Evolutionary conservation across 37 sponge, comb jelly and placozoan genomes (phyloP).

Genomic region (Axinella damicornis): DNA sequence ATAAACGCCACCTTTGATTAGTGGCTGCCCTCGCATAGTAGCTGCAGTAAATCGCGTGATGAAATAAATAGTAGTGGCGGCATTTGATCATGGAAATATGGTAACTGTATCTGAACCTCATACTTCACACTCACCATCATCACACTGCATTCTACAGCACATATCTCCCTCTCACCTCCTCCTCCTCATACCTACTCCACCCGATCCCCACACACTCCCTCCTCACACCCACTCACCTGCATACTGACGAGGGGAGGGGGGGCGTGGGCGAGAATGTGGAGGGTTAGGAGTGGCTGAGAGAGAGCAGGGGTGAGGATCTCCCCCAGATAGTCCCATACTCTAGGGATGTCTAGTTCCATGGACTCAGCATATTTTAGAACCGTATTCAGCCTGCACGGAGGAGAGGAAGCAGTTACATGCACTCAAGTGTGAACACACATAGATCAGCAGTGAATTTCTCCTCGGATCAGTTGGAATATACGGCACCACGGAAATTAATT

Average conservation of each 20-base stretch:
- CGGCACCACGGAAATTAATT: no score
- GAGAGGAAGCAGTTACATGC: not conserved
- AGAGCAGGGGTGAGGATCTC: conserved; percentile 45
- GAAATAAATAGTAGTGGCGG: no score
- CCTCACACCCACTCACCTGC: conserved; percentile 4
- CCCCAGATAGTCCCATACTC: conserved; percentile 75
- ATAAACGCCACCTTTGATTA: no score
- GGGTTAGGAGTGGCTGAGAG: not conserved
- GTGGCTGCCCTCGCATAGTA: no score
- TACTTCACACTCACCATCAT: no score
- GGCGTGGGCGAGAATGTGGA: conserved; percentile 1
- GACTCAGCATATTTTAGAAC: conserved; percentile 78
- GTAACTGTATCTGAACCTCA: no score
- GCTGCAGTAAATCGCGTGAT: no score
- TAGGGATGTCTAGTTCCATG: conserved; percentile 74
- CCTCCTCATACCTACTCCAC: not conserved
- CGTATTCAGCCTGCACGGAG: conserved; percentile 7
- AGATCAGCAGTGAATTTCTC: not conserved
- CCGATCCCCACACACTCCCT: no score
- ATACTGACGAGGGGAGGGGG: not conserved
- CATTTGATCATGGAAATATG: no score
- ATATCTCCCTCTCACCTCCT: not conserved
- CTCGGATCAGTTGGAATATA: not conserved
- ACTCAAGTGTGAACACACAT: not conserved
- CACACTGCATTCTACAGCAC: no score